A percentile compares a stretch with the other conserved stretches of the same genome.
Conservation (phyloP, 37 sponge, comb jelly and placozoan genomes). For the Cliona cf. orientalis region DNA sequence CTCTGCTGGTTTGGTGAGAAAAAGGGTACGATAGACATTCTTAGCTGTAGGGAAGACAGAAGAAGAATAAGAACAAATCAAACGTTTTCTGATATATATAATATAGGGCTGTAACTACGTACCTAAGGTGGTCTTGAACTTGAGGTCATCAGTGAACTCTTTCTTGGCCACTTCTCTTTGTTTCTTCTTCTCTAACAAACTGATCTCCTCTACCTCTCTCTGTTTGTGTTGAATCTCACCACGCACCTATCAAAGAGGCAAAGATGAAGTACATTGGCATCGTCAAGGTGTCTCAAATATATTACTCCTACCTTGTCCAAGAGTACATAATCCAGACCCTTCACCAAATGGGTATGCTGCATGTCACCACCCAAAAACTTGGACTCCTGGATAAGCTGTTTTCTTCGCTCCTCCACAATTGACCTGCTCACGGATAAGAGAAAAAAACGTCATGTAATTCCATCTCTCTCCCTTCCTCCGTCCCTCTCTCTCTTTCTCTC, state of each 20-base stretch:
- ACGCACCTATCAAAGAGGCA: conserved; percentile 39
- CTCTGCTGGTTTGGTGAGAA: conserved; percentile 74
- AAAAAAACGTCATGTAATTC: background rate
- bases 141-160: conserved; percentile 50
- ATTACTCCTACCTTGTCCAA: conserved; percentile 89
- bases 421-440: conserved; percentile 21
- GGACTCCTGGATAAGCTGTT: conserved; percentile 90
- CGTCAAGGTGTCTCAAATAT: background rate
- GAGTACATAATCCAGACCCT: conserved; percentile 96
- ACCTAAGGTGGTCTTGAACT: conserved; percentile 73
- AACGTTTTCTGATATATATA: background rate
- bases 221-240: conserved; percentile 43
- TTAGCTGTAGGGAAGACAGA: conserved; percentile 56
- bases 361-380: conserved; percentile 99
- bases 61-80: background rate
- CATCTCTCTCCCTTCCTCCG: background rate
- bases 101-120: background rate
- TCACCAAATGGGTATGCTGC: conserved; percentile 99
- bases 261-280: background rate
- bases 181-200: conserved; percentile 53
- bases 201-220: conserved; percentile 45
- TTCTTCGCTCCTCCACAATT: conserved; percentile 67
- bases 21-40: conserved; percentile 79
- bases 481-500: conserved; percentile 12
- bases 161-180: conserved; percentile 54